Percentiles rank a stretch among this genome's conserved stretches.
phyloP scores from a whole-genome alignment of 2,113 vertebrate genomes.

The Theristicus caerulescens region DNA sequence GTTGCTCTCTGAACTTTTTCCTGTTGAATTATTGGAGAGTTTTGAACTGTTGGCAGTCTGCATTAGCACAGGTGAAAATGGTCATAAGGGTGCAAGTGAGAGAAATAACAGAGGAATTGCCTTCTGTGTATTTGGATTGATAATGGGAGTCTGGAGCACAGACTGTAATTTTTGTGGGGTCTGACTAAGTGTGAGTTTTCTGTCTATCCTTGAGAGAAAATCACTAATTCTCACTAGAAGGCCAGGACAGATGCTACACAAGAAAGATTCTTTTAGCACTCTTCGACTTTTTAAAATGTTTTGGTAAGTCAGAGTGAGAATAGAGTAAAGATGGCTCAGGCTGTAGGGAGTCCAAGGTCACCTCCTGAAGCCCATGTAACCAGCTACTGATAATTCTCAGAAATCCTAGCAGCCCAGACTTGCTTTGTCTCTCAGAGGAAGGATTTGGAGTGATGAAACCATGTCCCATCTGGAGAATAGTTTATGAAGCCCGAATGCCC shows the following conservation, averaged over 20 bases:
- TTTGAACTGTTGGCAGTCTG: not conserved
- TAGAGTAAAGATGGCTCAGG: not conserved
- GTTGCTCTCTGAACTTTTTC: not conserved
- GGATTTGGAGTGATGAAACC: not conserved
- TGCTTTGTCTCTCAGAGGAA: not conserved
- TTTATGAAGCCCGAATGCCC: not conserved
- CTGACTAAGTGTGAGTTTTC: constrained; percentile 3
- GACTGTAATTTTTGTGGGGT: not conserved
- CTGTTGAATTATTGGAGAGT: not conserved
- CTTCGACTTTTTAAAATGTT: not conserved
- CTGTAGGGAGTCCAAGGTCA: not conserved
- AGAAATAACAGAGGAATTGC: not conserved
- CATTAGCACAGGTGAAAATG: not conserved
- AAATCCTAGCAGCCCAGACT: not conserved
- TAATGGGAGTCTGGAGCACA: not conserved
- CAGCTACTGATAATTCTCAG: not conserved
- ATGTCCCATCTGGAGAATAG: not conserved
- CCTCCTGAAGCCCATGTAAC: not conserved
- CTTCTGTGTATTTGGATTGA: not conserved
- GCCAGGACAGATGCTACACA: not conserved
- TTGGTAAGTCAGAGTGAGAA: not conserved
- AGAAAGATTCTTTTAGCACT: not conserved
- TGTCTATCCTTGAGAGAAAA: constrained; percentile 34
- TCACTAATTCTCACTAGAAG: not conserved
- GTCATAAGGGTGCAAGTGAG: not conserved